Evolutionary conservation across 2,113 vertebrate species (phyloP).

Genomic region (Muntiacus muntjak): DNA sequence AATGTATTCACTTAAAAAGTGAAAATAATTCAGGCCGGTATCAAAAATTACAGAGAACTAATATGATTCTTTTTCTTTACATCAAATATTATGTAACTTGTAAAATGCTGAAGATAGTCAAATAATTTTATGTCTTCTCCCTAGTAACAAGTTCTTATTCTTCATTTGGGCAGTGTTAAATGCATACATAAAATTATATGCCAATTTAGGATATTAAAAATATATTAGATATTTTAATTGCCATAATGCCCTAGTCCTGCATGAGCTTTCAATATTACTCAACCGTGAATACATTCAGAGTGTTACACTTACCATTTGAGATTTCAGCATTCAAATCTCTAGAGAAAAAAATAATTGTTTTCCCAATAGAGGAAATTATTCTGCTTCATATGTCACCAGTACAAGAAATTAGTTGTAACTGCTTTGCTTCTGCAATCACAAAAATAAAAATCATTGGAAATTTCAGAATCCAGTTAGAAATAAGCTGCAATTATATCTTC

Average conservation of each 20-base stretch:
- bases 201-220: neutral
- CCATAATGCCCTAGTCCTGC: neutral
- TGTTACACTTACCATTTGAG: neutral
- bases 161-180: neutral
- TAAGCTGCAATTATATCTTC: neutral
- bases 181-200: neutral
- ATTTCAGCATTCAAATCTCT: neutral
- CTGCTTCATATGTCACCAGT: neutral
- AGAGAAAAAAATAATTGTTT: neutral
- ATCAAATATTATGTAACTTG: neutral
- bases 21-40: neutral
- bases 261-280: neutral
- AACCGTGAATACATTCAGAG: neutral
- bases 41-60: neutral
- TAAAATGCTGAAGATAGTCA: neutral
- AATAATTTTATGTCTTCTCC: neutral
- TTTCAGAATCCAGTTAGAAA: constrained; percentile 8
- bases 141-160: neutral
- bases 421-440: neutral
- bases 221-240: neutral
- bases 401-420: neutral
- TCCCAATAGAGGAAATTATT: neutral
- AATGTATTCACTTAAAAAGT: neutral
- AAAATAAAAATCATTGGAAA: constrained; percentile 18
- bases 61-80: neutral